Conservation (phyloP, 2,888 invertebrate species). For the Sphaerophoria rueppellii region DNA sequence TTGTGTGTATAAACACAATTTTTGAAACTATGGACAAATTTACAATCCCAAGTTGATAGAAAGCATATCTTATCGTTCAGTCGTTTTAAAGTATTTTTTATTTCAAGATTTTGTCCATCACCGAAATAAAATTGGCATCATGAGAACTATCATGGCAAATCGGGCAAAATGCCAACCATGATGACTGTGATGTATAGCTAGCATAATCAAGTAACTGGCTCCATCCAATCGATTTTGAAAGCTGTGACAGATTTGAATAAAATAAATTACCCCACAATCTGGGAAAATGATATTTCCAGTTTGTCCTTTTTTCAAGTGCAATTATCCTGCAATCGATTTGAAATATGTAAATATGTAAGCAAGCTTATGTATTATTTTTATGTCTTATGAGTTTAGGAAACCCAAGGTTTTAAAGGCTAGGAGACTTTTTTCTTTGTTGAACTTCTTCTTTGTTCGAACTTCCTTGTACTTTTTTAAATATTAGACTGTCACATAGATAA, state of each 20-base stretch:
- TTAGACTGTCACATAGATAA: too few relatives aligned
- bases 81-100: slow-evolving; percentile 8
- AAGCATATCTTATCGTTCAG: slow-evolving; percentile 12
- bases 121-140: slow-evolving; percentile 8
- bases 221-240: not conserved
- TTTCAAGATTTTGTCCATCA: slow-evolving; percentile 1
- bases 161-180: slow-evolving; percentile 6
- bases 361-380: not conserved
- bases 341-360: not conserved
- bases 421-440: too few relatives aligned
- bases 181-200: not conserved
- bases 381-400: too few relatives aligned
- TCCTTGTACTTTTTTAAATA: too few relatives aligned
- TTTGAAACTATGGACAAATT: slow-evolving; percentile 1
- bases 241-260: slow-evolving; percentile 13
- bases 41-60: not conserved
- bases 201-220: not conserved
- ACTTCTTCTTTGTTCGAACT: too few relatives aligned
- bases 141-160: slow-evolving; percentile 8
- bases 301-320: not conserved
- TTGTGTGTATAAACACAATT: not conserved
- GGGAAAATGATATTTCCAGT: slow-evolving; percentile 16
- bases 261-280: slow-evolving; percentile 22
- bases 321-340: not conserved
- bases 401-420: too few relatives aligned